These are phyloP conservation scores for Oophaga pumilio DNA, from an alignment of 2,113 vertebrate genomes.

Conservation along the genomic window DNA sequence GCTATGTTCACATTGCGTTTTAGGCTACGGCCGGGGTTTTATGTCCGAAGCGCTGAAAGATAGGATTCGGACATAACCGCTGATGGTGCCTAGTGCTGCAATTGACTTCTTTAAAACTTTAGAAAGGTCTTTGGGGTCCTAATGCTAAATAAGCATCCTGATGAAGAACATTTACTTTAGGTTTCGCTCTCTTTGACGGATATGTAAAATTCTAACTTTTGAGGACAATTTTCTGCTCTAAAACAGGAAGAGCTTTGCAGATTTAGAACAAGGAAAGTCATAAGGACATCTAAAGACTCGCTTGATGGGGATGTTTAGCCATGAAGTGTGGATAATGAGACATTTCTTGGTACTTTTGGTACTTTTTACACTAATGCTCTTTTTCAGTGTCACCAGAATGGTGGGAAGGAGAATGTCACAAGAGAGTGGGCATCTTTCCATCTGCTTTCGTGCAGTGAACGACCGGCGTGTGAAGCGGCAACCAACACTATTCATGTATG, in stretches of 20 bases:
- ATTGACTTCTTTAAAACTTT: no score
- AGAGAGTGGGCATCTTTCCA: constrained; percentile 90
- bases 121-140: no score
- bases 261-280: background rate
- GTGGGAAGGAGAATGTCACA: constrained; percentile 87
- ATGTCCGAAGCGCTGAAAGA: no score
- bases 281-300: background rate
- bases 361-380: constrained; percentile 33
- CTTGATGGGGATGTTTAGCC: background rate
- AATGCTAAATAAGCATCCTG: no score
- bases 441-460: constrained; percentile 74
- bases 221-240: background rate
- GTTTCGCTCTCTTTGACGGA: no score
- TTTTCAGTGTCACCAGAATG: constrained; percentile 89
- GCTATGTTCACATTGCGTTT: no score
- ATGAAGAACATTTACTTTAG: no score
- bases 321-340: background rate
- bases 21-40: no score
- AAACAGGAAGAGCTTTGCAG: background rate
- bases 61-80: no score
- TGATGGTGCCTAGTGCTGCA: no score
- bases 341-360: background rate
- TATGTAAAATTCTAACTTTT: background rate
- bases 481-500: background rate
- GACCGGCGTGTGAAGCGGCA: background rate